A percentile compares a stretch with the other conserved stretches of the same genome.
These are phyloP conservation scores for Dicranocentrus wangi DNA, from an alignment of 2,888 invertebrate genomes.

Conservation along the genomic window DNA sequence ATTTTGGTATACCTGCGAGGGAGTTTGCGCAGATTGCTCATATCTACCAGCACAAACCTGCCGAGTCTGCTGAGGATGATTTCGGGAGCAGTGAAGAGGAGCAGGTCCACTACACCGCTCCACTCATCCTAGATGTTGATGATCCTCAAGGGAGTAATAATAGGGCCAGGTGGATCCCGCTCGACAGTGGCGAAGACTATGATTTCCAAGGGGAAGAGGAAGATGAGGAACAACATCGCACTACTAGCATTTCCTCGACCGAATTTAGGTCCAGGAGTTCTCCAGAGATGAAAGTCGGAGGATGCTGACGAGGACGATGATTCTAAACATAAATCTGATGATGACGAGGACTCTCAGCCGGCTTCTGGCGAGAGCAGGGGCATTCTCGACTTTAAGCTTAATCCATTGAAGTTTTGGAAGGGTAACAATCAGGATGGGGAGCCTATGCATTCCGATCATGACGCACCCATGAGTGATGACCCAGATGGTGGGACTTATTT, in stretches of 20 bases:
- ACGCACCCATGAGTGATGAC: neutral
- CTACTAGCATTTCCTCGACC: conserved; percentile 23
- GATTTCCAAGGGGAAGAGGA: conserved; percentile 34
- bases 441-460: neutral
- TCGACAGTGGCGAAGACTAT: neutral
- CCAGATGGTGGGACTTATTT: neutral
- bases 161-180: conserved; percentile 50
- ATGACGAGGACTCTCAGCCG: neutral
- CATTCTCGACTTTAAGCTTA: conserved; percentile 40
- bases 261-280: conserved; percentile 40
- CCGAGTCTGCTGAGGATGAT: conserved; percentile 11
- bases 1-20: conserved; percentile 44
- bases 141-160: conserved; percentile 47
- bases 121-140: conserved; percentile 59
- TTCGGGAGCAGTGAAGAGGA: conserved; percentile 52
- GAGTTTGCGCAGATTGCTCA: conserved; percentile 30
- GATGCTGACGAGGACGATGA: neutral
- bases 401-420: conserved; percentile 32
- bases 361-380: conserved; percentile 11
- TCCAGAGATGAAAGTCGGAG: neutral
- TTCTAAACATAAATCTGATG: neutral
- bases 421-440: conserved; percentile 13
- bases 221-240: conserved; percentile 28
- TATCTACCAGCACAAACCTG: conserved; percentile 38
- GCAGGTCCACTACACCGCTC: conserved; percentile 34